Base-by-base conservation (phyloP, 2,888 invertebrate species). In the Lasiommata megera region DNA sequence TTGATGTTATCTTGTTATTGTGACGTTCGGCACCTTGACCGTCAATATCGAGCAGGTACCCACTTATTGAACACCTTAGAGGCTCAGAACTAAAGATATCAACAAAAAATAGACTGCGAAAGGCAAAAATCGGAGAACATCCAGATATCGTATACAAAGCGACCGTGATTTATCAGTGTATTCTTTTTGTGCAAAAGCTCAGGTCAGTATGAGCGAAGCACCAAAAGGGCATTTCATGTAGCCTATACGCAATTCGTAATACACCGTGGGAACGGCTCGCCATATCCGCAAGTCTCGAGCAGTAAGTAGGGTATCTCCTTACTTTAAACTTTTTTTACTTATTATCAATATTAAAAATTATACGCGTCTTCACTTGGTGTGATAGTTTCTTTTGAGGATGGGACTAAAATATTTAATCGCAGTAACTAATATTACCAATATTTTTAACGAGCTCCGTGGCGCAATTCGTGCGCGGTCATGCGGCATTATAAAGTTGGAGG, bases 151-250 rank as follows among this genome's bases (percentile, higher is more conserved):
- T 74, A 71, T 74, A 86, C 85, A 87, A 87, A 83, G 82, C 80
- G 79, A 82, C 81, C 67, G 82, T 85, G 89, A 88, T 89, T 88
- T 88, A 88, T 86, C 86, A 75, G 74, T 70, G 71, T 68, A 80
- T 84, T 83, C 81, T 88, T 88, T 88, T 88, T 85, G 80, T 79
- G 80, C 82, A 88, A 88, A 88, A 84, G 82, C 74, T 73, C 87
- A 82, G 88, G 88, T 88, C 86, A 88, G 85, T 82, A 77, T 82
- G 77, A 79, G 74, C 80, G 88, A 88, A 87, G 86, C 84, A 83
- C 85, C 87, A 84, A 88, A 89, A 89, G 84, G 84, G 85, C 87
- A 87, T 85, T 84, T 81, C 78, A 77, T 83, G 85, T 34, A 9
- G 34, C n/a, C n/a, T n/a, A n/a, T n/a, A n/a, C n/a, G 34, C 88